Conservation (phyloP, 2,888 invertebrate species). For the Xestia ashworthii region DNA sequence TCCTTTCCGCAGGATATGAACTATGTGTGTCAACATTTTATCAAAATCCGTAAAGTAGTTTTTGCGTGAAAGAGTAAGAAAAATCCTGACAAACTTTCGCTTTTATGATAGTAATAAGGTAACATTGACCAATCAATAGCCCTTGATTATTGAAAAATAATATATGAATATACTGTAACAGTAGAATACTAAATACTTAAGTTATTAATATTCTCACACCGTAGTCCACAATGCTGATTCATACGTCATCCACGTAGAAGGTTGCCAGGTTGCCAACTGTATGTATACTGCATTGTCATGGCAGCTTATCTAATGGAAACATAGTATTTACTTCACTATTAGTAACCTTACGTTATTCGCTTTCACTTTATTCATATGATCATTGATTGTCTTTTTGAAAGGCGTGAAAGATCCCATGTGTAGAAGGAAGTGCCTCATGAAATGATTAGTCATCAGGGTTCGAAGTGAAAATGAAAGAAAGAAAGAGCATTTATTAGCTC, state of each 20-base stretch:
- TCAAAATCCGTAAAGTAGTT: background rate
- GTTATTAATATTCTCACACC: slow-evolving; percentile 9
- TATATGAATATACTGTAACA: background rate
- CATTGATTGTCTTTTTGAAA: background rate
- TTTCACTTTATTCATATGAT: background rate
- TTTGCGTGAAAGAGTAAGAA: background rate
- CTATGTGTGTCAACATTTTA: background rate
- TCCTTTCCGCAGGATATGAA: background rate
- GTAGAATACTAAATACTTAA: slow-evolving; percentile 9
- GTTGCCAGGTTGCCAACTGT: slow-evolving; percentile 25
- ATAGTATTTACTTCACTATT: slow-evolving; percentile 14
- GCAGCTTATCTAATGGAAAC: background rate
- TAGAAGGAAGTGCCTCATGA: background rate
- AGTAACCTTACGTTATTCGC: background rate
- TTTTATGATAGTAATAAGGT: background rate
- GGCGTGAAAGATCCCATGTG: background rate
- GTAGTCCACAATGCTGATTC: slow-evolving; percentile 17
- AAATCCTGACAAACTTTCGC: background rate
- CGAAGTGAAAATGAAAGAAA: too few species aligned
- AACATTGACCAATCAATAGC: background rate
- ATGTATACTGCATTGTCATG: slow-evolving; percentile 12
- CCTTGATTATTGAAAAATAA: background rate
- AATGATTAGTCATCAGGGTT: background rate
- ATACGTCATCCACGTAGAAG: slow-evolving; percentile 8
- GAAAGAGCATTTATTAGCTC: too few species aligned